These are phyloP conservation scores for Lordiphosa andalusiaca DNA, from an alignment of 2,888 invertebrate genomes.

Conservation along the genomic window DNA sequence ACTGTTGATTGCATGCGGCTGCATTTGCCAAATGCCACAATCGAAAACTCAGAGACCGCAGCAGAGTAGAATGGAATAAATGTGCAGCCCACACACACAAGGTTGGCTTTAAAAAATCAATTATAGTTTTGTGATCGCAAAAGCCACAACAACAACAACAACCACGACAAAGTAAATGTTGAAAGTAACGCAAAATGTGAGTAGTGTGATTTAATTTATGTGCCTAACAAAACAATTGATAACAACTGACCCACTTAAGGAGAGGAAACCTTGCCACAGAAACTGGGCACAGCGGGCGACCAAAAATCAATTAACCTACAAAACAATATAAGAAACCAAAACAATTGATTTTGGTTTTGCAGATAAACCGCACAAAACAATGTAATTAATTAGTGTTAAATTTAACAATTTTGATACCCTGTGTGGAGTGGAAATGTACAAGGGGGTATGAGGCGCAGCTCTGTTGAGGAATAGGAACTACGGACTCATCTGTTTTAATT, in stretches of 20 bases:
- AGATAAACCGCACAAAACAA: conserved; percentile 49
- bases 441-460: conserved; percentile 4
- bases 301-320: conserved; percentile 59
- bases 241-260: conserved; percentile 18
- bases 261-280: background rate
- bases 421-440: conserved; percentile 8
- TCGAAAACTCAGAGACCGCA: conserved; percentile 6
- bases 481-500: too few relatives aligned
- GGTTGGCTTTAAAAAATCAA: conserved; percentile 61
- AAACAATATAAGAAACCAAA: conserved; percentile 25
- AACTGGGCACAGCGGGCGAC: conserved; percentile 35
- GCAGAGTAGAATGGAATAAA: conserved; percentile 12
- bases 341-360: conserved; percentile 32
- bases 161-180: conserved; percentile 19
- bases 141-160: conserved; percentile 41
- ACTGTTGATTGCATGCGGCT: conserved; percentile 20
- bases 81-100: conserved; percentile 11
- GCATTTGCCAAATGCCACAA: conserved; percentile 30
- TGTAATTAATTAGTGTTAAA: conserved; percentile 46
- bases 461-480: too few relatives aligned
- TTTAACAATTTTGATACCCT: background rate
- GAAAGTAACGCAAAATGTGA: conserved; percentile 25
- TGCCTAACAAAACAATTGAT: conserved; percentile 13
- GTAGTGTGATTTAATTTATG: conserved; percentile 25
- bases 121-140: conserved; percentile 49